These are phyloP conservation scores for Drosophila anomalata DNA, from an alignment of 2,888 invertebrate genomes.

Conservation along the genomic window DNA sequence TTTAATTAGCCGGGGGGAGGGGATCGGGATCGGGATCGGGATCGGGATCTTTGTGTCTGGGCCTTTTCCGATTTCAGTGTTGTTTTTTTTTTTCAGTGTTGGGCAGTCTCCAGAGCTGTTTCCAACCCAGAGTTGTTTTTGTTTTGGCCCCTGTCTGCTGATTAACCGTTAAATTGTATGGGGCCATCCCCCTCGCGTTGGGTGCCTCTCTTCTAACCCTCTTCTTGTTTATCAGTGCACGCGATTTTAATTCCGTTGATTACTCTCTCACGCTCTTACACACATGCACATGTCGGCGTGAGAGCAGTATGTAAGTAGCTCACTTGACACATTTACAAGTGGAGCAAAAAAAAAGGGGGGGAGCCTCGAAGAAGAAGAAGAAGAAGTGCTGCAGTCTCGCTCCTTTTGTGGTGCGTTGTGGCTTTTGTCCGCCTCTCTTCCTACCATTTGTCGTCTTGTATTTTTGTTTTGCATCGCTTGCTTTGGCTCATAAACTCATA, in stretches of 20 bases:
- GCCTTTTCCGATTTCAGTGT: slow-evolving; percentile 24
- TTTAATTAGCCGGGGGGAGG: slow-evolving; percentile 7
- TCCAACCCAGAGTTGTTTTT: slow-evolving; percentile 48
- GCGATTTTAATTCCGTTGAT: slow-evolving; percentile 57
- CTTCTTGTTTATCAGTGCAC: slow-evolving; percentile 48
- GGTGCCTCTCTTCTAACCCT: slow-evolving; percentile 18
- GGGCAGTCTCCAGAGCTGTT: slow-evolving; percentile 38
- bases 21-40: neutral
- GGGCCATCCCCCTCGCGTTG: slow-evolving; percentile 25
- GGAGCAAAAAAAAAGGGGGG: slow-evolving; percentile 33
- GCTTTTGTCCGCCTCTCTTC: slow-evolving; percentile 28
- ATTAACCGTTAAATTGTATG: slow-evolving; percentile 63
- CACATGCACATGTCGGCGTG: slow-evolving; percentile 11
- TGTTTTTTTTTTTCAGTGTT: too few species aligned
- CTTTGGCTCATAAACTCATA: slow-evolving; percentile 53
- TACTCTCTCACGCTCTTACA: slow-evolving; percentile 45
- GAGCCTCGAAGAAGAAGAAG: slow-evolving; percentile 19
- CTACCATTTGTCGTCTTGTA: slow-evolving; percentile 30
- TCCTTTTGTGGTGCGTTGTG: slow-evolving; percentile 39
- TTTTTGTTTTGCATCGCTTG: slow-evolving; percentile 62
- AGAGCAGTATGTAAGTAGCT: slow-evolving; percentile 8
- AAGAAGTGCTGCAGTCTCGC: slow-evolving; percentile 41
- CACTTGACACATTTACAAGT: slow-evolving; percentile 64
- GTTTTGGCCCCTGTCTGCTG: slow-evolving; percentile 52
- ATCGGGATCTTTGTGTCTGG: slow-evolving; percentile 32